Percentiles rank a stretch among this genome's conserved stretches.
Evolutionary conservation across 2,797 vertebrate species (phyloP).

Genomic region (Microcaecilia unicolor): DNA sequence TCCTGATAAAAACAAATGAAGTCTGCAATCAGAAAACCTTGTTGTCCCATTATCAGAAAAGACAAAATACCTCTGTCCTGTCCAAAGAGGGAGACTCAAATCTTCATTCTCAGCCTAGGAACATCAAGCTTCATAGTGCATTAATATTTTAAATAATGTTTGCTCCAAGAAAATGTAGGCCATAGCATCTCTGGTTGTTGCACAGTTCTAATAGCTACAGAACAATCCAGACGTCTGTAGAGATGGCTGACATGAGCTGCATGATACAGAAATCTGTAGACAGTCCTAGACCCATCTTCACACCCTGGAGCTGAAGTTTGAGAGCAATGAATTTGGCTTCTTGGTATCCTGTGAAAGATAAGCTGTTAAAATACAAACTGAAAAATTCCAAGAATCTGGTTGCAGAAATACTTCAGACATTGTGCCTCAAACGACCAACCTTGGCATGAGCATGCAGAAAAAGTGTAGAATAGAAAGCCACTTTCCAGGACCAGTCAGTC

Average conservation of each 20-base stretch:
- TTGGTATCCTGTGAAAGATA: conserved; percentile 34
- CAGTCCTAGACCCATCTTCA: conserved; percentile 33
- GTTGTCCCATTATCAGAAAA: conserved; percentile 15
- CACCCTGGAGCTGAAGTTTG: conserved; percentile 34
- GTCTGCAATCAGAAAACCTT: conserved; percentile 23
- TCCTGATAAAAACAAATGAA: conserved; percentile 26
- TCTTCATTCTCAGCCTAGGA: conserved; percentile 31
- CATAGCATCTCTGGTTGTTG: too few relatives aligned
- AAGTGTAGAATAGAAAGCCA: too few relatives aligned
- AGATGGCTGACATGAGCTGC: conserved; percentile 31
- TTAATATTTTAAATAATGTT: conserved; percentile 36
- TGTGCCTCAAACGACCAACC: too few relatives aligned
- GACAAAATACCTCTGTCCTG: conserved; percentile 24
- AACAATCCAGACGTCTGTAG: too few relatives aligned
- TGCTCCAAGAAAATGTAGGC: conserved; percentile 34
- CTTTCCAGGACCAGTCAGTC: too few relatives aligned
- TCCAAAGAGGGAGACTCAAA: conserved; percentile 26
- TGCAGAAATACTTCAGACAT: too few relatives aligned
- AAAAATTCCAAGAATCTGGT: too few relatives aligned
- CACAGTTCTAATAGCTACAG: too few relatives aligned
- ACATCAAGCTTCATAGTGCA: conserved; percentile 31
- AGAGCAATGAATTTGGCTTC: conserved; percentile 51
- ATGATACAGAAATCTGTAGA: conserved; percentile 36
- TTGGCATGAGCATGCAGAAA: too few relatives aligned
- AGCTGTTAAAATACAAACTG: background rate